Base-by-base conservation (phyloP, 1,140 invertebrate genomes). In the Potamilus streckersoni region DNA sequence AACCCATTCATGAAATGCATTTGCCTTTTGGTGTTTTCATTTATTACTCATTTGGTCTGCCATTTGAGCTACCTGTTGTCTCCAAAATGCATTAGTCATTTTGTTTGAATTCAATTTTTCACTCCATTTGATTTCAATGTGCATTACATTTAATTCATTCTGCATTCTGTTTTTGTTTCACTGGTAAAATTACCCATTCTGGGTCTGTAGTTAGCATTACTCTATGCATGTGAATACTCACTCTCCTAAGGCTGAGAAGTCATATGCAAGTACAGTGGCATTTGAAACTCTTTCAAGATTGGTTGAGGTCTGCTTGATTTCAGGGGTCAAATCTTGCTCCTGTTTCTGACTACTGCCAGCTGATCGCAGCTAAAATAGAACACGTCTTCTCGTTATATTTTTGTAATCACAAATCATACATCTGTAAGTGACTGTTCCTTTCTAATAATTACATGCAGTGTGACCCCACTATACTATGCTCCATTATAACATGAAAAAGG, bases 221-320 rank as follows among this genome's bases (percentile, higher is more conserved):
- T 49, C 38, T 11, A 49, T 49, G 38, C 38, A 49, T 49, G 38
- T 49, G 38, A 20, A 68, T 66, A 82, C 82, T 80, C 78, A 87
- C 85, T 85, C 84, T 70, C 83, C 82, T 38, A 87, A 69, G 58
- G 81, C 83, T 14, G 85, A 86, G 65, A 87, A 87, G 67, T 87
- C 86, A 80, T 84, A 87, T 14, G 82, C 73, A 49, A 86, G 76
- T 64, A 86, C 86, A 69, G 80, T 77, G 31, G 81, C 75, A 64
- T 80, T 74, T 56, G 79, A 62, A 23, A 62, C 27, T 27, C 71
- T 66, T 19, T 72, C 70, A 31, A 77, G 38, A 49, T 49, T 11
- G 38, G 38, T 49, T 49, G 38, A 11, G 38, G 38, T 11, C 38
- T 49, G 38, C 38, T 49, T 49, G 38, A 49, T 11, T 11, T 49